A percentile compares a stretch with the other conserved stretches of the same genome.
These are phyloP conservation scores for Gambusia yucatana DNA, from an alignment of 2,797 vertebrate genomes.

Conservation along the genomic window DNA sequence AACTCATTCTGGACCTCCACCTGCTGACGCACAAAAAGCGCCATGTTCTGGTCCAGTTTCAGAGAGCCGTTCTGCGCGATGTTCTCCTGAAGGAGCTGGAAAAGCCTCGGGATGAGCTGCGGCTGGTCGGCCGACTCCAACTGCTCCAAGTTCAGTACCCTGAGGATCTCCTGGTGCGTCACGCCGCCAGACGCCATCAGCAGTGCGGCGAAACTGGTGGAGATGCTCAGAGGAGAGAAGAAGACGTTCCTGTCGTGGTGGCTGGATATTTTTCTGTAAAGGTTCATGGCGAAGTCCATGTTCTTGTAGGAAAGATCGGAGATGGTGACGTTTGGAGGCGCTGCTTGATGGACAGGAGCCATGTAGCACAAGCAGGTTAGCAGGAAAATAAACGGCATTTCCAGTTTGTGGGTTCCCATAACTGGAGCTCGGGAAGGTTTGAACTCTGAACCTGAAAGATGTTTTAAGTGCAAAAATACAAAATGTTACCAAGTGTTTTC, in stretches of 20 bases:
- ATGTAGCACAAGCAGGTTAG: constrained; percentile 56
- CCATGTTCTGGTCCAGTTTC: constrained; percentile 79
- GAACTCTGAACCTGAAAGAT: constrained; percentile 43
- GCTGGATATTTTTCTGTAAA: constrained; percentile 88
- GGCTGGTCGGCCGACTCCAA: constrained; percentile 64
- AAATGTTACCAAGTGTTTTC: too few species aligned
- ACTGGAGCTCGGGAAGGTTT: constrained; percentile 17
- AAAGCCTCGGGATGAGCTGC: constrained; percentile 81
- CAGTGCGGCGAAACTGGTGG: constrained; percentile 81
- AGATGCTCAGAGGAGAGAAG: constrained; percentile 89
- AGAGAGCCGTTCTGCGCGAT: constrained; percentile 81
- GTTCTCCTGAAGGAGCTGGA: constrained; percentile 82
- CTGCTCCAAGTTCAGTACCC: constrained; percentile 78
- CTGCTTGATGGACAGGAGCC: constrained; percentile 43
- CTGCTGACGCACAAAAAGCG: constrained; percentile 82
- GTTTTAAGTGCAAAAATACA: neutral
- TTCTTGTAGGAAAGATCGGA: constrained; percentile 84
- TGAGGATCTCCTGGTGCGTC: constrained; percentile 82
- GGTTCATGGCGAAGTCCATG: constrained; percentile 88
- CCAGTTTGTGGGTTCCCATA: constrained; percentile 42
- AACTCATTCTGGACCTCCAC: constrained; percentile 81
- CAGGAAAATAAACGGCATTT: constrained; percentile 56
- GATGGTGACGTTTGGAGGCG: constrained; percentile 53
- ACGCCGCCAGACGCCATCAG: constrained; percentile 81
- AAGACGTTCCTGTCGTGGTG: constrained; percentile 89